Evolutionary conservation across 2,113 vertebrate species (phyloP), one percentile per base, ranked within the genome.

Genomic region (Onychorhynchus coronatus): DNA sequence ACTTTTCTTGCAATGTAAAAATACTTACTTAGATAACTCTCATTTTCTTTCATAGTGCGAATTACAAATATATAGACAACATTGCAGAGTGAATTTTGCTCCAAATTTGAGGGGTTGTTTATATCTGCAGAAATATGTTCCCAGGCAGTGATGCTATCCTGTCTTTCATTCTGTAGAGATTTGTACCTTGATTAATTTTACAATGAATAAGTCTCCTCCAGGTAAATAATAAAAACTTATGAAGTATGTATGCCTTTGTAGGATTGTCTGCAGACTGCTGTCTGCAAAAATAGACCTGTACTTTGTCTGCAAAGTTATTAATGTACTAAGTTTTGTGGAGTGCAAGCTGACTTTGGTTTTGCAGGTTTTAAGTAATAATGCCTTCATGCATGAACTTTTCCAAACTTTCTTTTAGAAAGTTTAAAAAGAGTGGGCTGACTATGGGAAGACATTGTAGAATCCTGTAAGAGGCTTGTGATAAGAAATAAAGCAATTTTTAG

Each of bases 401-500:
- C 8, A 35, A 5, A 52, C 65, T 86, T 89, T 71, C 12, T 21
- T 74, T 75, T 35, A 47, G 37, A 74, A 86, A 49, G 21, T 86
- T 87, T 68, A 55, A 76, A 76, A 71, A 31, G 37, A 67, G 33
- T 71, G 22, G 47, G 25, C 9, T 85, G 44, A 58, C 20, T 49
- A n/a, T 16, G 39, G 37, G 22, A 53, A 59, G 41, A 18, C 33
- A 31, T 39, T 63, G 46, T 39, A 85, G 71, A 82, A 88, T 62
- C 52, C 53, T 89, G 3, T 33, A 82, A 24, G 9, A 56, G 50
- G 59, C 14, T 61, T 63, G 58, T 80, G 78, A 84, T 63, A 78
- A 88, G 62, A 93, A 95, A 86, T 89, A 85, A 89, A 93, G 27
- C 50, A 53, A 42, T 66, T 96, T 94, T 75, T 79, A 47, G 74